These are phyloP conservation scores for Perithous albicinctus DNA, from an alignment of 2,888 invertebrate genomes.

Conservation along the genomic window DNA sequence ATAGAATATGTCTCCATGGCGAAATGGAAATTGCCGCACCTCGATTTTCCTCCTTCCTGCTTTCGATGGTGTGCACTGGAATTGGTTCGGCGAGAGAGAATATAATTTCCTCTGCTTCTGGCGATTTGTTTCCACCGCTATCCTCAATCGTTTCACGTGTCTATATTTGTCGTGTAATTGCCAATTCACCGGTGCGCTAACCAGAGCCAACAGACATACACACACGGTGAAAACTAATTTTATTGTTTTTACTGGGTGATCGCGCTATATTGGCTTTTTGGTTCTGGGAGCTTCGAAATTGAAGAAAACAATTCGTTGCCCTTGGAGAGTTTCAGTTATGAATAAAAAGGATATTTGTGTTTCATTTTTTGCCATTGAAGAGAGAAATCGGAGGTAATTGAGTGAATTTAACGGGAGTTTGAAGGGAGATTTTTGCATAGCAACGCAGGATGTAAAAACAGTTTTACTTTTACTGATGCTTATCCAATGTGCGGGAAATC, in stretches of 20 bases:
- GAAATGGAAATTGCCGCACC: neutral
- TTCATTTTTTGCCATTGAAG: no score
- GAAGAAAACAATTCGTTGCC: neutral
- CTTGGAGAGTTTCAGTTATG: neutral
- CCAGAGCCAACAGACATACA: neutral
- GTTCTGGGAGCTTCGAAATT: neutral
- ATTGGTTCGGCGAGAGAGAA: constrained; percentile 17
- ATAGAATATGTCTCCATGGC: constrained; percentile 25
- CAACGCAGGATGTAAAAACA: no score
- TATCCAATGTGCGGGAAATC: no score
- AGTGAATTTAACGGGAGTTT: no score
- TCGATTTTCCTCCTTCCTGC: neutral
- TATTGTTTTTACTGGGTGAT: neutral
- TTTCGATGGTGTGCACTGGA: neutral
- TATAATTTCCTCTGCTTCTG: constrained; percentile 23
- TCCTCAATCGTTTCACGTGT: neutral
- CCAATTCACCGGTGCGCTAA: constrained; percentile 20
- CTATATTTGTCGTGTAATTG: constrained; percentile 25
- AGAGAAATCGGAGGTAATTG: no score
- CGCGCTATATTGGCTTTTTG: constrained; percentile 9
- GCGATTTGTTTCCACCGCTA: neutral
- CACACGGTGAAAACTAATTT: neutral
- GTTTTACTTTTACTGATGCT: no score
- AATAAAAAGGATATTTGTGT: neutral
- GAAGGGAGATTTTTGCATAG: no score